Evolutionary conservation across 2,888 invertebrate genomes (phyloP).

Genomic region (Punctoribates punctum): DNA sequence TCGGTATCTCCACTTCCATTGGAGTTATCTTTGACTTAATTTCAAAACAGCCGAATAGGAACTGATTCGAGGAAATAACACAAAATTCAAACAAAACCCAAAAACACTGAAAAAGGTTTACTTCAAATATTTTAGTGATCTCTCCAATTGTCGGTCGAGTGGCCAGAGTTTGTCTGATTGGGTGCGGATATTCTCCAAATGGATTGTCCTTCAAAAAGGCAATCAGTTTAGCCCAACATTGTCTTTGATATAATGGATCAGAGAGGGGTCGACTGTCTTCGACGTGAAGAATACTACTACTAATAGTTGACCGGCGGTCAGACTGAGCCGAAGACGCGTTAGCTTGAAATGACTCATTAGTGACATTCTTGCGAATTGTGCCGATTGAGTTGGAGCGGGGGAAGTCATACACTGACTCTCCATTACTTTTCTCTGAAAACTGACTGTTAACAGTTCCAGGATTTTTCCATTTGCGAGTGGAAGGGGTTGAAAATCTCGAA

Average conservation of each 20-base stretch:
- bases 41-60: conserved; percentile 37
- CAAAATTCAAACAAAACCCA: background rate
- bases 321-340: conserved; percentile 1
- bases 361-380: conserved; percentile 1
- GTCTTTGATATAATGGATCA: conserved; percentile 28
- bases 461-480: background rate
- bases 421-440: background rate
- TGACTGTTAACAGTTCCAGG: background rate
- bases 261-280: conserved; percentile 34
- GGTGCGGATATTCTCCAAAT: conserved; percentile 1
- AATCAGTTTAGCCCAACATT: conserved; percentile 34
- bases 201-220: conserved; percentile 21
- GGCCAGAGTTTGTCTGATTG: background rate
- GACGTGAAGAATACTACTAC: conserved; percentile 16
- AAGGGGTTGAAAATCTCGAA: background rate
- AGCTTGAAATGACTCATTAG: background rate
- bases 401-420: background rate
- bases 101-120: conserved; percentile 10
- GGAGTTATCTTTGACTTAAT: background rate
- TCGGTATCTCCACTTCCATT: conserved; percentile 39
- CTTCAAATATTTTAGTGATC: conserved; percentile 36
- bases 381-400: background rate
- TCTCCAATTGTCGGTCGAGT: conserved; percentile 27
- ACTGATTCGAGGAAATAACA: background rate
- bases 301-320: background rate